Conservation (phyloP, 2,113 vertebrate species). For the Gallinago undulata region DNA sequence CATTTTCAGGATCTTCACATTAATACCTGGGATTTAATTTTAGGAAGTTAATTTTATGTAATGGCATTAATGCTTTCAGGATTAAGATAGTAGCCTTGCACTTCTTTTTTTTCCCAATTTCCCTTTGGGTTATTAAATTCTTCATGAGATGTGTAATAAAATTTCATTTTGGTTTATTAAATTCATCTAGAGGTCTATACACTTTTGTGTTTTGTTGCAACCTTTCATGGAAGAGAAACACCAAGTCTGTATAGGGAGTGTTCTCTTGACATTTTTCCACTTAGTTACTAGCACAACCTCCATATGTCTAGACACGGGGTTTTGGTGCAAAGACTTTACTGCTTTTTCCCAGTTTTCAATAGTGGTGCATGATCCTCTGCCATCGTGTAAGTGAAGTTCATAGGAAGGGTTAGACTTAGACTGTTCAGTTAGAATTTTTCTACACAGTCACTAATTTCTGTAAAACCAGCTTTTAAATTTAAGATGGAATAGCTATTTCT, state of each 20-base stretch:
- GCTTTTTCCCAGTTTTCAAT: background rate
- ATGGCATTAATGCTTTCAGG: background rate
- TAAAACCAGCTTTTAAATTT: background rate
- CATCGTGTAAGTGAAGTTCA: background rate
- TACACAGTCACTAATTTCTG: background rate
- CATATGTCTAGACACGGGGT: accelerated
- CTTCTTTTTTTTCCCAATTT: background rate
- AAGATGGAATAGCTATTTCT: background rate
- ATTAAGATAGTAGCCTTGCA: background rate
- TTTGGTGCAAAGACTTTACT: background rate
- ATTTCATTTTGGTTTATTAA: background rate
- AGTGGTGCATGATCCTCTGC: background rate
- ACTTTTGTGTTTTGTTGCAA: background rate
- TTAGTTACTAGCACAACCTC: background rate
- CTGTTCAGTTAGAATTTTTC: background rate
- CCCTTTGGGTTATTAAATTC: background rate
- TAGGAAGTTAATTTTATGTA: background rate
- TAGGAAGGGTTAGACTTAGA: background rate
- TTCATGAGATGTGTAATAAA: background rate
- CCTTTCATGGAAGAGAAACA: background rate
- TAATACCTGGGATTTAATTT: background rate
- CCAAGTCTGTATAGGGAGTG: accelerated
- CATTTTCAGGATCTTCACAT: background rate
- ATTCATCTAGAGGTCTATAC: background rate
- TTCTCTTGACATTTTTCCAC: background rate